Conservation (phyloP, 2,113 vertebrate species). For the Seriola quinqueradiata region DNA sequence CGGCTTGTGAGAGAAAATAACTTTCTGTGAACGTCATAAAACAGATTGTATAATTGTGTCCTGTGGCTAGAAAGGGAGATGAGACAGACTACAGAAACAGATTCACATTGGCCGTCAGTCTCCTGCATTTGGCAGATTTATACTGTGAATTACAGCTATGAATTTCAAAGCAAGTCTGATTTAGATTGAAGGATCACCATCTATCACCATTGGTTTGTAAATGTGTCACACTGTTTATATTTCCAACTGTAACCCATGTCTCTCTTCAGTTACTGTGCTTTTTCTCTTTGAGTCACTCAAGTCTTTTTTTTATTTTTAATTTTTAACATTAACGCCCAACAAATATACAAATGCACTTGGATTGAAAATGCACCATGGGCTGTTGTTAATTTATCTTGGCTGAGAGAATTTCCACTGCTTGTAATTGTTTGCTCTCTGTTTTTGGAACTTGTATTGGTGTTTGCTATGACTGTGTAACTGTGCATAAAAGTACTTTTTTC, state of each 20-base stretch:
- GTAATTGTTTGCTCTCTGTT: slow-evolving; percentile 36
- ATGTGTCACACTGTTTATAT: slow-evolving; percentile 43
- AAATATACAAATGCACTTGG: slow-evolving; percentile 47
- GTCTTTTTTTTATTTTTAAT: slow-evolving; percentile 35
- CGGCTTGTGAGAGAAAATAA: background rate
- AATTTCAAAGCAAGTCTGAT: slow-evolving; percentile 13
- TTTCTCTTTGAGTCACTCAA: slow-evolving; percentile 40
- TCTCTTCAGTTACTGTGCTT: slow-evolving; percentile 43
- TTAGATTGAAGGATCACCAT: slow-evolving; percentile 32
- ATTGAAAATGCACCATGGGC: slow-evolving; percentile 63
- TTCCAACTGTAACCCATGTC: slow-evolving; percentile 39
- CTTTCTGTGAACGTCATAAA: background rate
- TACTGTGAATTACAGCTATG: slow-evolving; percentile 18
- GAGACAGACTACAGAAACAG: slow-evolving; percentile 10
- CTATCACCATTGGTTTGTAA: slow-evolving; percentile 55
- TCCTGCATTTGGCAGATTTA: slow-evolving; percentile 8
- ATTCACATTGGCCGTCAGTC: slow-evolving; percentile 19
- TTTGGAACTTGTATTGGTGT: slow-evolving; percentile 34
- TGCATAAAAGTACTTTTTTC: background rate
- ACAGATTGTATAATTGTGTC: slow-evolving; percentile 18
- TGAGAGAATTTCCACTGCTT: slow-evolving; percentile 58
- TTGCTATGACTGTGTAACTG: slow-evolving; percentile 41
- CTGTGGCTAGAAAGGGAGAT: slow-evolving; percentile 15
- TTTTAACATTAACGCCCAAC: slow-evolving; percentile 33
- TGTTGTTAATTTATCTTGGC: slow-evolving; percentile 60